A percentile compares a stretch with the other conserved stretches of the same genome.
Conservation (phyloP, 2,113 vertebrate genomes). For the Opisthocomus hoazin region DNA sequence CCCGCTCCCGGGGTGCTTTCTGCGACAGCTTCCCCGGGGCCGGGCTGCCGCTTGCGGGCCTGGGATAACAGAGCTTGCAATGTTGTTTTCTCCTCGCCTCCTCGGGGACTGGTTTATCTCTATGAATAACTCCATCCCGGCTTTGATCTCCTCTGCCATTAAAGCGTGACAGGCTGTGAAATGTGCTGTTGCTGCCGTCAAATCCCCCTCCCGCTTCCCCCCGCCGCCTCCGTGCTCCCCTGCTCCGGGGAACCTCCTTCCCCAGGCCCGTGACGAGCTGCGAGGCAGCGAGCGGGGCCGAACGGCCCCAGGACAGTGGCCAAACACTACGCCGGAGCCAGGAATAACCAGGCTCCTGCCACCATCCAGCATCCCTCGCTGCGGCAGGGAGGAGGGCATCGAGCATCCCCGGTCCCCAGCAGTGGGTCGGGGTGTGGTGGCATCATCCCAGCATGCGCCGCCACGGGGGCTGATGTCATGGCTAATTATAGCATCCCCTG, state of each 20-base stretch:
- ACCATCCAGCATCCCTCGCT: accelerated
- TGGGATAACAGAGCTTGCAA: slow-evolving; percentile 25
- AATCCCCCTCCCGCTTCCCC: not conserved
- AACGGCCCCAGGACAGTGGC: not conserved
- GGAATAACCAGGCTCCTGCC: not conserved
- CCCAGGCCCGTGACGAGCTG: not conserved
- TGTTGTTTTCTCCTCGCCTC: slow-evolving; percentile 58
- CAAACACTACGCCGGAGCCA: accelerated
- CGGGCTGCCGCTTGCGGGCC: not conserved
- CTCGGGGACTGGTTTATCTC: slow-evolving; percentile 59
- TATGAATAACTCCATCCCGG: slow-evolving; percentile 59
- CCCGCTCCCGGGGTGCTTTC: not conserved
- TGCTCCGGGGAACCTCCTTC: slow-evolving; percentile 16
- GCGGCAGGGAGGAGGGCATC: not conserved
- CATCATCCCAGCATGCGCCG: not conserved
- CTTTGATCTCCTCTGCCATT: slow-evolving; percentile 62
- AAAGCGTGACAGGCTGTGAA: slow-evolving; percentile 63
- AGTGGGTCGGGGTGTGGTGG: not conserved
- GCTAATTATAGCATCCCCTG: slow-evolving; percentile 51
- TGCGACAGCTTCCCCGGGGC: not conserved
- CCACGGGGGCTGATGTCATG: slow-evolving; percentile 32
- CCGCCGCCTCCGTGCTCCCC: slow-evolving; percentile 13
- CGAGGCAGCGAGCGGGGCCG: not conserved
- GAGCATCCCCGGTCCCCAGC: not conserved
- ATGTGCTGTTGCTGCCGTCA: slow-evolving; percentile 51